These are phyloP conservation scores for Podiceps cristatus DNA, from an alignment of 2,113 vertebrate species.

Conservation along the genomic window DNA sequence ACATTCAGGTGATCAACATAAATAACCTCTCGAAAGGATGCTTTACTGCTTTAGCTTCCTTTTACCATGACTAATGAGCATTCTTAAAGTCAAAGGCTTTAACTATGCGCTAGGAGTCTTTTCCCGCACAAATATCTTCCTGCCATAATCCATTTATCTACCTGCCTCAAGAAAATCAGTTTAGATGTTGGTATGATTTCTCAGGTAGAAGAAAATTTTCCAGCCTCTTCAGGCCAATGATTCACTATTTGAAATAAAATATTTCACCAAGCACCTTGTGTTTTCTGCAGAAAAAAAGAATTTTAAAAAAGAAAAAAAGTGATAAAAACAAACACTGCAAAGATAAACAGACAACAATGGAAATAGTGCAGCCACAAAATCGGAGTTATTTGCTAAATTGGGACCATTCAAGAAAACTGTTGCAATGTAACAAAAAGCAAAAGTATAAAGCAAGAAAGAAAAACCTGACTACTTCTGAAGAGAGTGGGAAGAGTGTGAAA, in stretches of 20 bases:
- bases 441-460: not conserved
- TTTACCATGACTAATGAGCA: not conserved
- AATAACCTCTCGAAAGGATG: not conserved
- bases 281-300: not conserved
- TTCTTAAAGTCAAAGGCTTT: not conserved
- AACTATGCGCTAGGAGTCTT: not conserved
- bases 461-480: not conserved
- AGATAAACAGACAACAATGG: not conserved
- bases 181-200: not conserved
- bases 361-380: not conserved
- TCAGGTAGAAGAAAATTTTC: not conserved
- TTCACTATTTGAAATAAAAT: not conserved
- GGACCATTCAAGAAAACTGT: not conserved
- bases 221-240: not conserved
- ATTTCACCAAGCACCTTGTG: not conserved
- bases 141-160: not conserved
- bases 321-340: not conserved
- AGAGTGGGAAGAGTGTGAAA: not conserved
- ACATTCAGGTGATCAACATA: not conserved
- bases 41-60: not conserved
- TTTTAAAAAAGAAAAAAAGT: not conserved
- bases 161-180: not conserved
- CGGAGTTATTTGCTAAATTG: not conserved
- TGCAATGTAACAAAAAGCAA: not conserved
- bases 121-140: not conserved